Evolutionary conservation across 2,113 vertebrate species (phyloP).

Genomic region (Stegostoma tigrinum): DNA sequence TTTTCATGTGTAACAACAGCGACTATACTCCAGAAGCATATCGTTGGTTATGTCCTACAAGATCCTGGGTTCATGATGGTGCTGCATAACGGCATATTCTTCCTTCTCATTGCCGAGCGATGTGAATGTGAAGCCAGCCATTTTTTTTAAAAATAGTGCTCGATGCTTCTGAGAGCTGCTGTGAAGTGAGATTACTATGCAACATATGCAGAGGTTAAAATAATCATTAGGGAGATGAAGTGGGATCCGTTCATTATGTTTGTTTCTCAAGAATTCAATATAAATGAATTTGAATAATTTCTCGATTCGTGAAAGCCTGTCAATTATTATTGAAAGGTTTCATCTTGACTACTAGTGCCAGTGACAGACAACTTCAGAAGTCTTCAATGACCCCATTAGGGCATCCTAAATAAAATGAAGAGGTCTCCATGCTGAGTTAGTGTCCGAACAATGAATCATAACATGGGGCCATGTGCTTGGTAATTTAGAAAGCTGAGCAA

Average conservation of each 20-base stretch:
- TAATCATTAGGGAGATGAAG: constrained; percentile 22
- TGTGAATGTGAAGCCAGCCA: neutral
- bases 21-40: neutral
- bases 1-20: neutral
- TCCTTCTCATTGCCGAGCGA: neutral
- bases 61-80: neutral
- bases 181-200: constrained; percentile 1
- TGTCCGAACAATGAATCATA: neutral
- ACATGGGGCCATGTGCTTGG: neutral
- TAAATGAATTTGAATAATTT: constrained; percentile 27
- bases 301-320: constrained; percentile 11
- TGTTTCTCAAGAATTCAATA: constrained; percentile 21
- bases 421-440: neutral
- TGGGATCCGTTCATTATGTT: neutral
- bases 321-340: constrained; percentile 12
- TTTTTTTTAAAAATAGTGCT: neutral
- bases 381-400: constrained; percentile 1
- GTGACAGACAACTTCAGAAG: neutral
- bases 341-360: neutral
- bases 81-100: neutral
- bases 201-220: neutral
- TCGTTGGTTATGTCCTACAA: neutral
- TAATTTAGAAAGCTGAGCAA: neutral
- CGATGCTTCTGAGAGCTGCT: neutral
- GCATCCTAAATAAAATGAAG: neutral